Percentiles rank a stretch among this genome's conserved stretches.
Conservation (phyloP, 2,113 vertebrate genomes). For the Gallinago media region DNA sequence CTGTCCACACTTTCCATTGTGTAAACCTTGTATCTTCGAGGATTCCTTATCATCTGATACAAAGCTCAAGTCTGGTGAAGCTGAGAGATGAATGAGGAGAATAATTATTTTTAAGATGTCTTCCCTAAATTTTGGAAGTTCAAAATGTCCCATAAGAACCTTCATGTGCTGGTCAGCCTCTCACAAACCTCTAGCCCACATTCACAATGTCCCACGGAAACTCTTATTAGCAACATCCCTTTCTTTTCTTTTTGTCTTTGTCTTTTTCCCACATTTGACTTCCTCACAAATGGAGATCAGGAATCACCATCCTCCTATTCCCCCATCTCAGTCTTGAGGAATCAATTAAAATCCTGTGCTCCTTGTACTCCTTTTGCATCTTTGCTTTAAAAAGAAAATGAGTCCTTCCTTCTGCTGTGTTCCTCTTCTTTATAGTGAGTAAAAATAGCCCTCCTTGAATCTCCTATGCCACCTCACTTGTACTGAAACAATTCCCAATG, state of each 20-base stretch:
- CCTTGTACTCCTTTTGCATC: neutral
- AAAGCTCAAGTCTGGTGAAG: neutral
- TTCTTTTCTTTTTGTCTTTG: neutral
- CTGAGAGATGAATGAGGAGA: neutral
- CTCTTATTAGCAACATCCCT: neutral
- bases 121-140: neutral
- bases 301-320: neutral
- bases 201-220: neutral
- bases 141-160: neutral
- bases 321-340: neutral
- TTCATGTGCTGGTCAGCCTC: neutral
- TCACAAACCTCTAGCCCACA: neutral
- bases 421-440: neutral
- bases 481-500: neutral
- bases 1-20: neutral
- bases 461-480: neutral
- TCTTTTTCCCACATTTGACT: neutral
- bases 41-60: neutral
- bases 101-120: neutral
- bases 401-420: neutral
- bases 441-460: neutral
- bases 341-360: neutral
- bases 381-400: neutral
- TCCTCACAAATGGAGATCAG: neutral
- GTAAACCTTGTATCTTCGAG: neutral